Percentiles rank a stretch among this genome's conserved stretches.
Evolutionary conservation across 2,888 invertebrate genomes (phyloP).

Genomic region (Chouioia cunea): DNA sequence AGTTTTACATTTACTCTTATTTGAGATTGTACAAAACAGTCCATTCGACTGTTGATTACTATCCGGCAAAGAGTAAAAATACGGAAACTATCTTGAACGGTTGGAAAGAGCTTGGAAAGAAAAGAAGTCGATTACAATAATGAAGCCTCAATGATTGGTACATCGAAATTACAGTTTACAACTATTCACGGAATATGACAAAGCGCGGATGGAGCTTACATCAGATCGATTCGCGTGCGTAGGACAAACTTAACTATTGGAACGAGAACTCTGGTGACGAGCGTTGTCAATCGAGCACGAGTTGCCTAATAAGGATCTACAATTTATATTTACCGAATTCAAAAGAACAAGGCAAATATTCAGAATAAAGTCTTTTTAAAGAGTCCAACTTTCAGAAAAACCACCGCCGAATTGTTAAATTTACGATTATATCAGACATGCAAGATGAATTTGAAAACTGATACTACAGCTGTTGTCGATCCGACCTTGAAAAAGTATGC

Average conservation of each 20-base stretch:
- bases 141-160: constrained; percentile 71
- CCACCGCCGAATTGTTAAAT: too few species aligned
- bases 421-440: constrained; percentile 59
- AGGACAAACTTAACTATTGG: constrained; percentile 62
- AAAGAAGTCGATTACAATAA: constrained; percentile 73
- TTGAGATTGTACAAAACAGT: not conserved
- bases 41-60: constrained; percentile 75
- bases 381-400: too few species aligned
- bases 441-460: constrained; percentile 72
- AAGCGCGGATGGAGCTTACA: constrained; percentile 76
- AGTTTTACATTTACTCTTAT: not conserved
- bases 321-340: too few species aligned
- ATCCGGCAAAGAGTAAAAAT: constrained; percentile 74
- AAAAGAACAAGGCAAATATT: too few species aligned
- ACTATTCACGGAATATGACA: constrained; percentile 73
- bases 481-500: constrained; percentile 70
- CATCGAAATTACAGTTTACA: constrained; percentile 74
- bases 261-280: constrained; percentile 70
- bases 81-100: constrained; percentile 72
- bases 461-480: constrained; percentile 69
- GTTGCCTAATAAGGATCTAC: constrained; percentile 65
- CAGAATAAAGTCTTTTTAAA: too few species aligned
- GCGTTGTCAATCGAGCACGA: constrained; percentile 67
- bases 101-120: constrained; percentile 74
- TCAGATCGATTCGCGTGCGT: constrained; percentile 75